phyloP scores from a whole-genome alignment of 2,888 invertebrate species.

The Rhyacophila evoluta region DNA sequence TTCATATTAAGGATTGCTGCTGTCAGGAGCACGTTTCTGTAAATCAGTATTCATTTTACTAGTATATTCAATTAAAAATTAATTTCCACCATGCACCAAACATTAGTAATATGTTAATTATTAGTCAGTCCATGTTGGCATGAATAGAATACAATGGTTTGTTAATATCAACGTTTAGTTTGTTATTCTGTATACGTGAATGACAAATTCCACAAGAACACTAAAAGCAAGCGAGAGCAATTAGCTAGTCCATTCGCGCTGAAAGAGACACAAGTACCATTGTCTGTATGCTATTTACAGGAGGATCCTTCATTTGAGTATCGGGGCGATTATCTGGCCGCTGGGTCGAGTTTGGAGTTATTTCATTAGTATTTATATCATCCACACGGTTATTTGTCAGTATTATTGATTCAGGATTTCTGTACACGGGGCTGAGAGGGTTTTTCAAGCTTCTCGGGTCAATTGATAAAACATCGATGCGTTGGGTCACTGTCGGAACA shows the following conservation, averaged over 20 bases:
- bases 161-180: not conserved
- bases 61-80: not conserved
- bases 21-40: not conserved
- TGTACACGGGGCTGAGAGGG: conserved; percentile 73
- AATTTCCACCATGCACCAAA: not conserved
- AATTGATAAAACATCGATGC: conserved; percentile 73
- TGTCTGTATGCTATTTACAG: conserved; percentile 70
- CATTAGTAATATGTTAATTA: not conserved
- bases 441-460: conserved; percentile 72
- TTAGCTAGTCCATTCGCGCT: conserved; percentile 65
- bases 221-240: conserved; percentile 58
- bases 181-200: not conserved
- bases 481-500: conserved; percentile 75
- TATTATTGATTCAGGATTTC: conserved; percentile 71
- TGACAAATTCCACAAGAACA: not conserved
- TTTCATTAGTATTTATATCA: conserved; percentile 76
- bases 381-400: conserved; percentile 71
- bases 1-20: not conserved
- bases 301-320: conserved; percentile 66
- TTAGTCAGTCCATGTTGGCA: not conserved
- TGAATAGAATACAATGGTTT: not conserved
- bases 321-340: conserved; percentile 40
- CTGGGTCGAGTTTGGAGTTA: conserved; percentile 62
- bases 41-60: not conserved
- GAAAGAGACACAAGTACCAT: conserved; percentile 70